These are phyloP conservation scores for Macrophya alboannulata DNA, from an alignment of 2,888 invertebrate species.

Conservation along the genomic window DNA sequence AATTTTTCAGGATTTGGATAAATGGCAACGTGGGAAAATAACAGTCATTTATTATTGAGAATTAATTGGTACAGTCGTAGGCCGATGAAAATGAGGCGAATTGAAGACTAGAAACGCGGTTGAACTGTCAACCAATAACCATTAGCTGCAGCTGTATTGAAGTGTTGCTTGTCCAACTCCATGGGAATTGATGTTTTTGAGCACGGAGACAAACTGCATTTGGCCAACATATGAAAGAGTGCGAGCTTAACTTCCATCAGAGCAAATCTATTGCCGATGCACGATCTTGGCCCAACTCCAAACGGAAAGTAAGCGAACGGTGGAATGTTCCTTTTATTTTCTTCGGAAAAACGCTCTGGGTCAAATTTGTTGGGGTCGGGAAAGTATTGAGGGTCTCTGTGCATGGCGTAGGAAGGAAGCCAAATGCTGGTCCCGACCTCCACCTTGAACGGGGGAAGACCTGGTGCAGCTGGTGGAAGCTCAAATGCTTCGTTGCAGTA, in stretches of 20 bases:
- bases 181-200: constrained; percentile 65
- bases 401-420: constrained; percentile 75
- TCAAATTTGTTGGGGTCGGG: constrained; percentile 77
- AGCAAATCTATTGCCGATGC: constrained; percentile 79
- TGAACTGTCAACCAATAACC: constrained; percentile 67
- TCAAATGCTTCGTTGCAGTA: constrained; percentile 73
- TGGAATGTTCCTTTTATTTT: constrained; percentile 71
- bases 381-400: constrained; percentile 75
- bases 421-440: constrained; percentile 71
- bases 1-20: background rate
- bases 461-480: constrained; percentile 73
- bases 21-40: background rate
- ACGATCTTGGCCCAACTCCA: constrained; percentile 71
- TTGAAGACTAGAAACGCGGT: background rate
- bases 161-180: constrained; percentile 58
- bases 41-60: background rate
- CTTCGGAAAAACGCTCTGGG: constrained; percentile 77
- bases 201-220: constrained; percentile 64
- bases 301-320: constrained; percentile 67
- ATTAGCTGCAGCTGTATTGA: constrained; percentile 62
- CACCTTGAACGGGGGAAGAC: constrained; percentile 69
- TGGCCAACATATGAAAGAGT: constrained; percentile 66
- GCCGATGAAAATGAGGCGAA: too few relatives aligned
- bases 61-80: too few relatives aligned
- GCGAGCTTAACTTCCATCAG: constrained; percentile 66